A percentile compares a stretch with the other conserved stretches of the same genome.
Conservation (phyloP, 2,797 vertebrate genomes). For the Thunnus albacares region DNA sequence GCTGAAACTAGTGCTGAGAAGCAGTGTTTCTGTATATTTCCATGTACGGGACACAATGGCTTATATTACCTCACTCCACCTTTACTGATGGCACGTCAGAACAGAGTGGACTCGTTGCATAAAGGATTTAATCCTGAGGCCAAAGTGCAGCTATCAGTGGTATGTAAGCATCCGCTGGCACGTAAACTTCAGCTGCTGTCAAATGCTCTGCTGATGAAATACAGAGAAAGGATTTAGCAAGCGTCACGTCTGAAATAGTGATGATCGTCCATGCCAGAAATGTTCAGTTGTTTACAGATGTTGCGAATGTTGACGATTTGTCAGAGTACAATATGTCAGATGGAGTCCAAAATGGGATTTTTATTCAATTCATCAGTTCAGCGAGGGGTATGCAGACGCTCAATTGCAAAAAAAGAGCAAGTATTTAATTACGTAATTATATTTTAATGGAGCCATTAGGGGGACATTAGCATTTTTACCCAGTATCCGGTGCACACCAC, state of each 20-base stretch:
- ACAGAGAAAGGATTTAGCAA: conserved; percentile 5
- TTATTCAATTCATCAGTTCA: too few relatives aligned
- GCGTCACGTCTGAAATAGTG: not conserved
- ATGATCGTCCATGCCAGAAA: not conserved
- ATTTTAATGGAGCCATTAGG: too few relatives aligned
- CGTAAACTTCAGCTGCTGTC: conserved; percentile 42
- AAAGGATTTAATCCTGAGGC: conserved; percentile 33
- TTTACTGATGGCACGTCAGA: not conserved
- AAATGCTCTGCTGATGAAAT: not conserved
- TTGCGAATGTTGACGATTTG: not conserved
- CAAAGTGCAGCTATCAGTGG: conserved; percentile 23
- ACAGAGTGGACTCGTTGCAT: not conserved
- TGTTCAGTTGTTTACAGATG: too few relatives aligned
- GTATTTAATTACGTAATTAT: too few relatives aligned
- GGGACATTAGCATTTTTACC: too few relatives aligned
- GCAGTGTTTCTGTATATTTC: not conserved
- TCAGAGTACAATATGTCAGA: not conserved
- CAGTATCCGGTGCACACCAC: too few relatives aligned
- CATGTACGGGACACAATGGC: fast-evolving
- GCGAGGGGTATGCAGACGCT: too few relatives aligned
- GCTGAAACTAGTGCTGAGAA: not conserved
- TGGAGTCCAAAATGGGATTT: too few relatives aligned
- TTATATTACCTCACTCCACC: not conserved
- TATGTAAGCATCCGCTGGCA: conserved; percentile 17
- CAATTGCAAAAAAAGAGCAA: too few relatives aligned